Base-by-base conservation (phyloP, 1,140 invertebrate species). In the Cyclina sinensis region DNA sequence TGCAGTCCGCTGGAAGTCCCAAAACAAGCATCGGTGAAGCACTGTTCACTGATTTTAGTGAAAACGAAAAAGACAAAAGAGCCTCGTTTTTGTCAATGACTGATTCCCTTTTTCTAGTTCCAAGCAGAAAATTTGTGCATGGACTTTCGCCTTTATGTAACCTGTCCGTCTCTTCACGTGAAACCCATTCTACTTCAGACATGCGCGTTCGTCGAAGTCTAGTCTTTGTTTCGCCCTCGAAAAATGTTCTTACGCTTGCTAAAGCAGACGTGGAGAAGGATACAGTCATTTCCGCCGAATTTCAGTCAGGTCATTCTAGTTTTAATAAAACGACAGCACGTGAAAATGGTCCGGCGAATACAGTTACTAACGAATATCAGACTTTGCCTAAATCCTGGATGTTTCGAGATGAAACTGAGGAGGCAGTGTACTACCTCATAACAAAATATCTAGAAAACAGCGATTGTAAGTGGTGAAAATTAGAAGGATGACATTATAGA, bases 361-460 rank as follows among this genome's bases (percentile, higher is more conserved):
- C 27, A 3, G 32, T 27, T 27, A 30, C n/a, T 70, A 43, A 16
- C 1, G 30, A 37, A 70, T 32, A 70, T 16, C 3, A 21, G 14
- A 16, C 39, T 46, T 14, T 48, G 3, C n/a, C 74, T 7, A 51
- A 78, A 54, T 51, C 37, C 11, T n/a, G n/a, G 11, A 48, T 37
- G 43, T 78, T 78, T n/a, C 46, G 30, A 54, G 46, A 51, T 54
- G 74, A 78, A 78, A 78, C 74, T 24, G 74, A 78, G 27, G 74
- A 78, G 27, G 74, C 74, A 16, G 74, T 78, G 0, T 78, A 78
- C 54, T 78, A 78, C 21, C 74, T 78, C 21, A 35, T 57, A 9
- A 78, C 74, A 78, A 78, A 78, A 54, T 78, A 78, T 54, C 18
- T 78, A 30, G 74, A 78, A 9, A 78, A 78, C 48, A 51, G 35